Evolutionary conservation across 2,113 vertebrate species (phyloP).

Genomic region (Melospiza georgiana): DNA sequence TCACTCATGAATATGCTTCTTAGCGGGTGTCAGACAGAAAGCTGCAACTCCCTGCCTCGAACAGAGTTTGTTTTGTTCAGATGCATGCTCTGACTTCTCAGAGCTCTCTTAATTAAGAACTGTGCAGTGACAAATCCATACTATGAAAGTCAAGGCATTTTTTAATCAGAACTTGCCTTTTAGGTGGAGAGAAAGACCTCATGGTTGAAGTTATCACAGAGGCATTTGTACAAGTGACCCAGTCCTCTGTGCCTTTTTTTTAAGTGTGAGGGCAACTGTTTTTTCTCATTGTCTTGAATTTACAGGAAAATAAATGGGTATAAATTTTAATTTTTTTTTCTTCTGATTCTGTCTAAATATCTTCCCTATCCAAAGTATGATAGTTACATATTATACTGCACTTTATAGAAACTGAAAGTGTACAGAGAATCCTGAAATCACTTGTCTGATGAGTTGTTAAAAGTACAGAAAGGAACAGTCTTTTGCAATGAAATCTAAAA

Average conservation of each 20-base stretch:
- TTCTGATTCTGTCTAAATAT: neutral
- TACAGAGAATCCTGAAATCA: neutral
- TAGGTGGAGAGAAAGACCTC: slow-evolving; percentile 71
- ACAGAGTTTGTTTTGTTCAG: slow-evolving; percentile 73
- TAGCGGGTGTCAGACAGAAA: slow-evolving; percentile 36
- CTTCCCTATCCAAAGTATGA: neutral
- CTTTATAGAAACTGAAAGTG: neutral
- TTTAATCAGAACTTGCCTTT: slow-evolving; percentile 58
- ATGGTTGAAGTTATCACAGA: slow-evolving; percentile 53
- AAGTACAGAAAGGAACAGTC: neutral
- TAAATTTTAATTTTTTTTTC: neutral
- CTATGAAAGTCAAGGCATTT: slow-evolving; percentile 69
- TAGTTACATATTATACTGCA: neutral
- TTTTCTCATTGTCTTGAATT: neutral
- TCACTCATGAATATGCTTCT: slow-evolving; percentile 42
- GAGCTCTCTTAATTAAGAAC: slow-evolving; percentile 60
- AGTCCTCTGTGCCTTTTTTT: neutral
- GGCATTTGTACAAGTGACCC: slow-evolving; percentile 35
- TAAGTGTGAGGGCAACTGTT: neutral
- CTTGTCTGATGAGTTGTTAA: neutral
- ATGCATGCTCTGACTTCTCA: slow-evolving; percentile 54
- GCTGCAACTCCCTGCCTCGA: neutral
- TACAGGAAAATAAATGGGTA: neutral
- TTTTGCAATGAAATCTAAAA: slow-evolving; percentile 33
- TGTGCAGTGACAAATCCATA: slow-evolving; percentile 64